phyloP scores from a whole-genome alignment of 2,797 vertebrate species.

The Lacerta viridis region DNA sequence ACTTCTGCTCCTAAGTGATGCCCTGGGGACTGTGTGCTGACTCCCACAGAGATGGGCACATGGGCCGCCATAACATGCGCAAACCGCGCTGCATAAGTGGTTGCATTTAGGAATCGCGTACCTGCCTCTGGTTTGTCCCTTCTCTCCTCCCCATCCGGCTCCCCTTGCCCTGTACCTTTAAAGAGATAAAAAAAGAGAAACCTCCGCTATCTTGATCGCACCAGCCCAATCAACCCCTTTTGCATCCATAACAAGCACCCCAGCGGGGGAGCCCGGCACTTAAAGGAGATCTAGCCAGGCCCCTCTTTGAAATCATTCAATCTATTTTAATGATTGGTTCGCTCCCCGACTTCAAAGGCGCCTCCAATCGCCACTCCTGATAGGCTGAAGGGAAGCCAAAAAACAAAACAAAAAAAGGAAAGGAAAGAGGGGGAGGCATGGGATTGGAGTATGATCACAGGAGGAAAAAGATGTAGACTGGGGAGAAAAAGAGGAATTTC shows the following conservation, averaged over 20 bases:
- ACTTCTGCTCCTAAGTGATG: too few species aligned
- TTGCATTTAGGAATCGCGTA: background rate
- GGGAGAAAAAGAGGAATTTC: conserved; percentile 16
- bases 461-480: conserved; percentile 38
- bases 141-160: conserved; percentile 65
- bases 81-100: background rate
- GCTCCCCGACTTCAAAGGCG: conserved; percentile 75
- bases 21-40: too few species aligned
- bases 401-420: conserved; percentile 19
- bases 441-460: conserved; percentile 32
- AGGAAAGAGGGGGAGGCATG: background rate
- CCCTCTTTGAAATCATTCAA: conserved; percentile 83
- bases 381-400: conserved; percentile 65
- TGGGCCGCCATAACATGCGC: too few species aligned
- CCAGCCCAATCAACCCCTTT: conserved; percentile 62
- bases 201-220: conserved; percentile 15
- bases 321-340: conserved; percentile 80
- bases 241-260: conserved; percentile 86
- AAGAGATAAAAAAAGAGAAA: conserved; percentile 40
- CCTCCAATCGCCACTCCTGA: conserved; percentile 60
- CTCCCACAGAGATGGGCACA: too few species aligned
- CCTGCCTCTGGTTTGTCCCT: background rate
- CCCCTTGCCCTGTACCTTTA: conserved; percentile 62
- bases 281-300: conserved; percentile 84
- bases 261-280: conserved; percentile 85